These are phyloP conservation scores for Dynastes tityus DNA, from an alignment of 2,888 invertebrate genomes.

Conservation along the genomic window DNA sequence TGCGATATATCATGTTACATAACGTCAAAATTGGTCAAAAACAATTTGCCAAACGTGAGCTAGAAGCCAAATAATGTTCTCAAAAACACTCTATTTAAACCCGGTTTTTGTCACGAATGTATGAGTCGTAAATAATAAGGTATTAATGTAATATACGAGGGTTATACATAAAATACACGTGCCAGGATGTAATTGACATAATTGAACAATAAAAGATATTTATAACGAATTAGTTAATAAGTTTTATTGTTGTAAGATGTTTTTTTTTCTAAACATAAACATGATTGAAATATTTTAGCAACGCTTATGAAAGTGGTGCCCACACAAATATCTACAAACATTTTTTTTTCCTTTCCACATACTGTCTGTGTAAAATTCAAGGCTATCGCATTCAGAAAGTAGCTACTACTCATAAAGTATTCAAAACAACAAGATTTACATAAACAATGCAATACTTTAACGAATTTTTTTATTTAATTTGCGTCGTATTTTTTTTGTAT, in stretches of 20 bases:
- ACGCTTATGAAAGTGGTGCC: background rate
- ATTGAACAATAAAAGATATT: too few relatives aligned
- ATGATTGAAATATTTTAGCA: background rate
- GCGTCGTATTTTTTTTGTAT: background rate
- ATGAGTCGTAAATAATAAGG: too few relatives aligned
- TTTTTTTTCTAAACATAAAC: too few relatives aligned
- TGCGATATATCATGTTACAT: background rate
- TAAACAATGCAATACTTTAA: background rate
- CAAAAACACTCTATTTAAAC: background rate
- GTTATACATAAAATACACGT: too few relatives aligned
- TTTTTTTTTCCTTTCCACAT: conserved; percentile 1
- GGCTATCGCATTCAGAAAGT: conserved; percentile 18
- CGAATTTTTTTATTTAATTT: background rate
- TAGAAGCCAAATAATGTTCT: background rate
- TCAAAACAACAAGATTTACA: conserved; percentile 13
- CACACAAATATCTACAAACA: background rate
- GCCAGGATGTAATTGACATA: too few relatives aligned
- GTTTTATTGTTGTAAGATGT: too few relatives aligned
- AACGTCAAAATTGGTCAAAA: conserved; percentile 4
- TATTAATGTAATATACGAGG: too few relatives aligned
- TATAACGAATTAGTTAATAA: too few relatives aligned
- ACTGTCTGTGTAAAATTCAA: conserved; percentile 5
- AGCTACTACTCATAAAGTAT: background rate
- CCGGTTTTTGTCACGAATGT: too few relatives aligned
- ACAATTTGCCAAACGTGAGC: conserved; percentile 4